Evolutionary conservation across 2,797 vertebrate genomes (phyloP).

Genomic region (Hydrophis major): DNA sequence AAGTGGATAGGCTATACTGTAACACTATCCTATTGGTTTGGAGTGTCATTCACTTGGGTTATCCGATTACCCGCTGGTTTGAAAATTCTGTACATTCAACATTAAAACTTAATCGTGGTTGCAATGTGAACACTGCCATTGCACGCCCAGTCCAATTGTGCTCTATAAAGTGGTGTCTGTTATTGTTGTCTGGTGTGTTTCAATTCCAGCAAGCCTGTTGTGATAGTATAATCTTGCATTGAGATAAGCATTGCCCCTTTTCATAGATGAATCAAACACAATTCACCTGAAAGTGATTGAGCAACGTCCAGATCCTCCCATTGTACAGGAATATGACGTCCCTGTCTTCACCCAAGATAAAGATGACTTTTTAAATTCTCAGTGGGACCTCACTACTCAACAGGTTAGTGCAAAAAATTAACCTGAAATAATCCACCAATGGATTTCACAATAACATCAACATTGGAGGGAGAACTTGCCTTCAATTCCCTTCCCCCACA

Average conservation of each 20-base stretch:
- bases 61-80: not conserved
- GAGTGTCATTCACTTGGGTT: not conserved
- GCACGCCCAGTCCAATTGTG: not conserved
- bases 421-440: not conserved
- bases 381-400: conserved; percentile 98
- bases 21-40: not conserved
- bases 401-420: conserved; percentile 74
- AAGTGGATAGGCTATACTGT: not conserved
- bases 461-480: not conserved
- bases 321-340: conserved; percentile 97
- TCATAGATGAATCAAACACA: conserved; percentile 92
- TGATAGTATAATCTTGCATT: not conserved
- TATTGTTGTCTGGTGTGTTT: not conserved
- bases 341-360: conserved; percentile 95
- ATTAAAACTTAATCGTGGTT: not conserved
- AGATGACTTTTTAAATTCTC: conserved; percentile 90
- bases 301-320: conserved; percentile 86
- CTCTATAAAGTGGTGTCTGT: not conserved
- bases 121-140: not conserved
- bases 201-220: not conserved
- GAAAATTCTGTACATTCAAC: not conserved
- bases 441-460: not conserved
- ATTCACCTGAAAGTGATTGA: conserved; percentile 96
- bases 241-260: fast-evolving
- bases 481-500: no score